Percentiles rank a stretch among this genome's conserved stretches.
phyloP scores from a whole-genome alignment of 2,797 vertebrate species.

The Distichodus sexfasciatus region DNA sequence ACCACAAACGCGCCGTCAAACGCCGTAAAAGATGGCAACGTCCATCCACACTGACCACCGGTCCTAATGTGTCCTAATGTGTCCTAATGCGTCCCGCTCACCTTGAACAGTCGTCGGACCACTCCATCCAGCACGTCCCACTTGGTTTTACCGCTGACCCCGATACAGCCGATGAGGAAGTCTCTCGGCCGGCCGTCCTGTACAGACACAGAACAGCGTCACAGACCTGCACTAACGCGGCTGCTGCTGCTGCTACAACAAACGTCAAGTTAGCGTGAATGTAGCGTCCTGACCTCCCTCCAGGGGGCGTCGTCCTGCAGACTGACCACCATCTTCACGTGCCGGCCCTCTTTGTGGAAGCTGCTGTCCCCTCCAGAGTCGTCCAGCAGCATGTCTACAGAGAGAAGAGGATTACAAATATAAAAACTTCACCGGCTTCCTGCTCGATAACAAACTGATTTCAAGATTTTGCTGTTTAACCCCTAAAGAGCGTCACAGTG shows the following conservation, averaged over 20 bases:
- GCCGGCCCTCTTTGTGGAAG: slow-evolving; percentile 88
- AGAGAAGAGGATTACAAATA: not conserved
- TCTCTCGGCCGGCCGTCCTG: slow-evolving; percentile 80
- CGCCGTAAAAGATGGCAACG: no score
- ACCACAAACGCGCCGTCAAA: not conserved
- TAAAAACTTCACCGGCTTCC: not conserved
- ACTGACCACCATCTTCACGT: slow-evolving; percentile 90
- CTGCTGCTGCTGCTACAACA: no score
- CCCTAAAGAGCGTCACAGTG: no score
- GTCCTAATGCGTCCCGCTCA: no score
- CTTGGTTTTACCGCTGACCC: slow-evolving; percentile 96
- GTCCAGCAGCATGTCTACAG: slow-evolving; percentile 91
- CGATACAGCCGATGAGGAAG: slow-evolving; percentile 95
- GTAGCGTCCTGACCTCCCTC: slow-evolving; percentile 82
- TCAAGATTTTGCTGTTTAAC: no score
- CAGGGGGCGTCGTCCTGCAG: slow-evolving; percentile 84
- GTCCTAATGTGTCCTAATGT: no score
- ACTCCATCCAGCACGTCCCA: slow-evolving; percentile 98
- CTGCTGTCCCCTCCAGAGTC: slow-evolving; percentile 83
- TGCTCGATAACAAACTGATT: no score
- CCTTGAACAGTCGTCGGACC: slow-evolving; percentile 92
- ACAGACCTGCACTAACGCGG: not conserved
- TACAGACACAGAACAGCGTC: not conserved
- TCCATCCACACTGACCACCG: not conserved
- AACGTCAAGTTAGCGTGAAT: no score